Evolutionary conservation across 2,797 vertebrate genomes (phyloP).

Genomic region (Poecile montanus): DNA sequence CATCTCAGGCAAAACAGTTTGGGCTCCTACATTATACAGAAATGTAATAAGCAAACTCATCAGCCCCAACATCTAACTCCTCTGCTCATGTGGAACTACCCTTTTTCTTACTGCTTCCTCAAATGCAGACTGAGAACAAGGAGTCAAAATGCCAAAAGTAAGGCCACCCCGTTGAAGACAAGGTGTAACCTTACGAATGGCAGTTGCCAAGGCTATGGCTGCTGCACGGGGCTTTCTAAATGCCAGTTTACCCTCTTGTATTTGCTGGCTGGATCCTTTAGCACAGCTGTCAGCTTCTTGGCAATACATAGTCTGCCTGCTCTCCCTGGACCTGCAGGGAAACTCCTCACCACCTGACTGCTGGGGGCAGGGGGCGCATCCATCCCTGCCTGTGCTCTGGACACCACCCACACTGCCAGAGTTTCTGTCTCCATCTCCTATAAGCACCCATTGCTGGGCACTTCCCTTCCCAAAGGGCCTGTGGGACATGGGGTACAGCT

Average conservation of each 20-base stretch:
- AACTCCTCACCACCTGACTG: not conserved
- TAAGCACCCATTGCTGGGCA: not conserved
- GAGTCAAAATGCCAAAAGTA: not conserved
- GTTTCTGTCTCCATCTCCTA: not conserved
- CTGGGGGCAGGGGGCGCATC: fast-evolving
- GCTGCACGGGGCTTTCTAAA: not conserved
- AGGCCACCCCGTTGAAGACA: not conserved
- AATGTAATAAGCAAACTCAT: not conserved
- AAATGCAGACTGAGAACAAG: not conserved
- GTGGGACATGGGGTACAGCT: fast-evolving
- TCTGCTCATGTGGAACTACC: not conserved
- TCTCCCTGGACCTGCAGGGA: fast-evolving
- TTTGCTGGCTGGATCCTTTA: not conserved
- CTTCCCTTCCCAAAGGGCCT: not conserved
- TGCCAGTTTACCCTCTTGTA: not conserved
- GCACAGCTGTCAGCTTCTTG: not conserved
- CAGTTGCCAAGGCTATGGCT: not conserved
- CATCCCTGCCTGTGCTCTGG: not conserved
- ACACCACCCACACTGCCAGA: fast-evolving
- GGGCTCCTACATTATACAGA: not conserved
- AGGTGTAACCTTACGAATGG: not conserved
- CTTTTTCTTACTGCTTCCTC: not conserved
- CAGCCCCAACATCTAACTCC: not conserved
- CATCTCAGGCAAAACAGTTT: not conserved
- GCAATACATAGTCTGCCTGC: fast-evolving